Evolutionary conservation across 2,888 invertebrate species (phyloP).

Genomic region (Nymphalis c-album): DNA sequence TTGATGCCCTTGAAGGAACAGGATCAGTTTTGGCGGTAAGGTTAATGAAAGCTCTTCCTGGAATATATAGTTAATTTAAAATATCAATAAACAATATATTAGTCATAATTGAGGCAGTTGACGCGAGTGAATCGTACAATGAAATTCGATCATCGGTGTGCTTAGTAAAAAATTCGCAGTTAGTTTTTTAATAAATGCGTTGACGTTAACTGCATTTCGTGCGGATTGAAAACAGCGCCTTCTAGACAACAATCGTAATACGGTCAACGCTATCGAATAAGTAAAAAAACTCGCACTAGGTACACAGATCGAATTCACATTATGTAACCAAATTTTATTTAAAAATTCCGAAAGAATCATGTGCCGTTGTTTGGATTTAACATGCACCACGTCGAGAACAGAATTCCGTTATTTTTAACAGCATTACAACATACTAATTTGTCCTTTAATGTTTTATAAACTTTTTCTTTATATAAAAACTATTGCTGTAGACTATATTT

Average conservation of each 20-base stretch:
- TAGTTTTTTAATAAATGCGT: too few relatives aligned
- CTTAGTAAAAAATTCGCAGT: too few relatives aligned
- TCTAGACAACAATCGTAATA: background rate
- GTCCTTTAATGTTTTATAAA: background rate
- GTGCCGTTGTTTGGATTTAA: slow-evolving; percentile 21
- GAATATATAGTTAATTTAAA: too few relatives aligned
- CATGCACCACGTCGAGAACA: slow-evolving; percentile 13
- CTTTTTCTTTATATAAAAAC: background rate
- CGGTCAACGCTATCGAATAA: background rate
- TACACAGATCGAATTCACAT: slow-evolving; percentile 1
- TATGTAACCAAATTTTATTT: slow-evolving; percentile 21
- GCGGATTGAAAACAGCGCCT: too few relatives aligned
- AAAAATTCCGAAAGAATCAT: slow-evolving; percentile 20
- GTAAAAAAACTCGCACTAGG: too few relatives aligned
- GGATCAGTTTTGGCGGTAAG: slow-evolving; percentile 84
- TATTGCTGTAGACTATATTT: too few relatives aligned
- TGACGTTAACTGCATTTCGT: too few relatives aligned
- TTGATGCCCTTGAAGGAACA: slow-evolving; percentile 81
- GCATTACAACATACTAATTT: slow-evolving; percentile 16
- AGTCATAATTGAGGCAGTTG: too few relatives aligned
- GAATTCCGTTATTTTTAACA: slow-evolving; percentile 20
- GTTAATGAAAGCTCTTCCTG: background rate
- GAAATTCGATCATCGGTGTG: background rate
- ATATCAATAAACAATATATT: too few relatives aligned
- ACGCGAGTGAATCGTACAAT: background rate